Conservation (phyloP, 2,113 vertebrate genomes). For the Arothron firmamentum region DNA sequence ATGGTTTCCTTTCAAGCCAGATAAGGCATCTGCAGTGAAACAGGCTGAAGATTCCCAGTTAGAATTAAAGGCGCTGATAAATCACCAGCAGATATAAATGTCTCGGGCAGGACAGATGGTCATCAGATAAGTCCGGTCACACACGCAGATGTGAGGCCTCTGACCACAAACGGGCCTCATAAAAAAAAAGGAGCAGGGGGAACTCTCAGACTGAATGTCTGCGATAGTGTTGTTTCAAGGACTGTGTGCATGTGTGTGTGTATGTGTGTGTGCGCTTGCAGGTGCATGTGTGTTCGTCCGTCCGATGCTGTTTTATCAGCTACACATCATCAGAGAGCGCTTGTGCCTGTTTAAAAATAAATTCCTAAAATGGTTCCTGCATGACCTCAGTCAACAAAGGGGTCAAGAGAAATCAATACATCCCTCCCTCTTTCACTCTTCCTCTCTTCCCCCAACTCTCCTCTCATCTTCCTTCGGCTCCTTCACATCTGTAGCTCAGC, state of each 20-base stretch:
- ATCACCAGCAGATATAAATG: conserved; percentile 56
- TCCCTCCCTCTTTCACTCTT: conserved; percentile 54
- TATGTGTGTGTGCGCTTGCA: conserved; percentile 23
- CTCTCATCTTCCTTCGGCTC: conserved; percentile 52
- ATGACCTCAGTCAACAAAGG: conserved; percentile 76
- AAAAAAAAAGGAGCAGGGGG: conserved; percentile 55
- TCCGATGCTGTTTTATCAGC: conserved; percentile 37
- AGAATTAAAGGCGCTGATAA: conserved; percentile 52
- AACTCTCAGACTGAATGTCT: conserved; percentile 42
- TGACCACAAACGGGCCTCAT: conserved; percentile 60
- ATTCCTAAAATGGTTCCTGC: conserved; percentile 70
- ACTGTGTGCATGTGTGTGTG: conserved; percentile 11
- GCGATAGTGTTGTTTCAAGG: conserved; percentile 44
- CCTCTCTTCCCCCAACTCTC: conserved; percentile 58
- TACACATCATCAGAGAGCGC: conserved; percentile 53
- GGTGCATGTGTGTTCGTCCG: conserved; percentile 7
- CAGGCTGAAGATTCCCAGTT: conserved; percentile 41
- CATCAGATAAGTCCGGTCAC: conserved; percentile 59
- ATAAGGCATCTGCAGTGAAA: conserved; percentile 30
- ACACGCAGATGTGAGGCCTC: conserved; percentile 53
- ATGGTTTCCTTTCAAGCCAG: conserved; percentile 26
- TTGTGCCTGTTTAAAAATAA: conserved; percentile 74
- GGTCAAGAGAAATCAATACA: conserved; percentile 78
- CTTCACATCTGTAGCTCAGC: conserved; percentile 36
- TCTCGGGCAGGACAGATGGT: conserved; percentile 59